A percentile compares a stretch with the other conserved stretches of the same genome.
phyloP scores from a whole-genome alignment of 2,113 vertebrate species.

The Xyrauchen texanus region DNA sequence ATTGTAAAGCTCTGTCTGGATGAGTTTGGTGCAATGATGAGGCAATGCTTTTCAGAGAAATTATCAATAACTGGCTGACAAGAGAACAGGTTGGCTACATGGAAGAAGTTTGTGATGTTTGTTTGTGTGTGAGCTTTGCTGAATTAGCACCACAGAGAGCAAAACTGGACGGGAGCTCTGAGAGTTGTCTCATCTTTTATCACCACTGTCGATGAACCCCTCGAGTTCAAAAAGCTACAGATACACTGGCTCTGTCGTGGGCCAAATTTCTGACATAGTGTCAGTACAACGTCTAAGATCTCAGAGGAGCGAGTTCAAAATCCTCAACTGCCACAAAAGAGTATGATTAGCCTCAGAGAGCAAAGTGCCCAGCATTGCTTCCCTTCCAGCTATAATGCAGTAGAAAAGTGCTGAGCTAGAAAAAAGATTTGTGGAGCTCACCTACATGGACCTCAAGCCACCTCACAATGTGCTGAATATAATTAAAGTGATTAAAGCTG shows the following conservation, averaged over 20 bases:
- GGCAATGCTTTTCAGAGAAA: background rate
- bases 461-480: background rate
- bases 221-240: background rate
- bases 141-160: background rate
- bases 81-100: too few relatives aligned
- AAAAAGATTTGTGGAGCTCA: background rate
- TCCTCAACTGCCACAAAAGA: background rate
- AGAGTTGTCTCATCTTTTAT: background rate
- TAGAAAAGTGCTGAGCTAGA: background rate
- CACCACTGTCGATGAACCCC: conserved; percentile 12
- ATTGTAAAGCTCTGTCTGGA: background rate
- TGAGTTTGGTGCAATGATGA: background rate
- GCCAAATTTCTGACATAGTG: background rate
- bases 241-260: background rate
- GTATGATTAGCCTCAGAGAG: conserved; percentile 10
- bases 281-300: background rate
- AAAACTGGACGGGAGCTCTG: background rate
- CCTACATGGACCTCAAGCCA: background rate
- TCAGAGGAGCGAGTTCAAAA: conserved; percentile 21
- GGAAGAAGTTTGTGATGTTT: background rate
- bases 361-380: background rate
- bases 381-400: background rate
- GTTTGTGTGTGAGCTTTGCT: conserved; percentile 6
- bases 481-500: background rate
- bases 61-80: background rate